A percentile compares a stretch with the other conserved stretches of the same genome.
These are phyloP conservation scores for Salvelinus alpinus DNA, from an alignment of 2,113 vertebrate species.

Conservation along the genomic window DNA sequence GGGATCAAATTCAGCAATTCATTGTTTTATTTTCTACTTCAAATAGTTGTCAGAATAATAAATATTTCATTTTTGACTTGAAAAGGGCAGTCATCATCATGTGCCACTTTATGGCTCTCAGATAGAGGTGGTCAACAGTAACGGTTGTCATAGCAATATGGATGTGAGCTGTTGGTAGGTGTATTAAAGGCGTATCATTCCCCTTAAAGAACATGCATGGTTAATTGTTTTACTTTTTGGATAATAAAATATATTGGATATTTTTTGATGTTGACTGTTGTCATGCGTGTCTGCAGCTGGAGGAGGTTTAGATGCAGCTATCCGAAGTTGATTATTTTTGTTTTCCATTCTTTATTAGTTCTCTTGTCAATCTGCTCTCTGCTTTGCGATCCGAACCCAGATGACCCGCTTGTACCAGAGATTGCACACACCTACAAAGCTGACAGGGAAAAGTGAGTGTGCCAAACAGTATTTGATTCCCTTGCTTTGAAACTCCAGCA, in stretches of 20 bases:
- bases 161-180: conserved; percentile 26
- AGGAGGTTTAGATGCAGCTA: not conserved
- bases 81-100: conserved; percentile 11
- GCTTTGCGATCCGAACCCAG: conserved; percentile 85
- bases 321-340: not conserved
- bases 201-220: not conserved
- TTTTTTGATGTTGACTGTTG: not conserved
- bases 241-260: not conserved
- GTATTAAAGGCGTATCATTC: conserved; percentile 3
- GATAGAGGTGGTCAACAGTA: conserved; percentile 10
- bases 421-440: conserved; percentile 86
- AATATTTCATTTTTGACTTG: conserved; percentile 4
- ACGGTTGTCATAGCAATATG: conserved; percentile 32
- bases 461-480: not conserved
- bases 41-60: not conserved
- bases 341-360: conserved; percentile 64
- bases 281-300: not conserved
- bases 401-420: conserved; percentile 85
- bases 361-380: conserved; percentile 86
- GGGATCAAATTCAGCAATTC: not conserved
- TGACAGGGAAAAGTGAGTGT: conserved; percentile 84
- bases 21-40: not conserved
- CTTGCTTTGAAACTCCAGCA: not conserved
- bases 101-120: conserved; percentile 3
- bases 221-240: not conserved